Evolutionary conservation across 2,797 vertebrate genomes (phyloP).

Genomic region (Pseudomugil gertrudae): DNA sequence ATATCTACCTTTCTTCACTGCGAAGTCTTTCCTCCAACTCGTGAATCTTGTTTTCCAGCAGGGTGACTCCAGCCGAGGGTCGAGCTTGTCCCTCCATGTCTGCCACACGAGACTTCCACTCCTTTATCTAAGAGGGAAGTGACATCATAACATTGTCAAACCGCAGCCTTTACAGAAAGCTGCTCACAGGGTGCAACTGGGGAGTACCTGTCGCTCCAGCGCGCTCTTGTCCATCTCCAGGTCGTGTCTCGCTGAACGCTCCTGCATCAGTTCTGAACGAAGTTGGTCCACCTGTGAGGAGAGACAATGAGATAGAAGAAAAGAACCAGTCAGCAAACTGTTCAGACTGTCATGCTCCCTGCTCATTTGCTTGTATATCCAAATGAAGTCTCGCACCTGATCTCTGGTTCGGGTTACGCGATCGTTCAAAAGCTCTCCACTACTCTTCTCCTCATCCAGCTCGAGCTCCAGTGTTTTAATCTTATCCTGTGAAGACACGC

Average conservation of each 20-base stretch:
- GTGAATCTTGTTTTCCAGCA: constrained; percentile 88
- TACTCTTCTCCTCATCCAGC: constrained; percentile 90
- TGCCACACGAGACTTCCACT: constrained; percentile 88
- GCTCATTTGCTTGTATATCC: constrained; percentile 48
- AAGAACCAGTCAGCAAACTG: neutral
- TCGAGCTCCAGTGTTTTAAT: constrained; percentile 89
- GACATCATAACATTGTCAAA: neutral
- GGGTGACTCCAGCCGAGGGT: constrained; percentile 77
- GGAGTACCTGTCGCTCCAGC: constrained; percentile 89
- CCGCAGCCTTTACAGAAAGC: neutral
- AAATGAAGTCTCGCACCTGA: constrained; percentile 82
- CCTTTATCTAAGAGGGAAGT: constrained; percentile 83
- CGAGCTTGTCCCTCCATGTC: constrained; percentile 87
- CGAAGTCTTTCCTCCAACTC: constrained; percentile 90
- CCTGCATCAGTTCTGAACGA: constrained; percentile 92
- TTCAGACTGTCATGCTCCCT: neutral
- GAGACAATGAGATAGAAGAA: neutral
- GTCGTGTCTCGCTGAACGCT: constrained; percentile 90
- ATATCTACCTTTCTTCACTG: constrained; percentile 87
- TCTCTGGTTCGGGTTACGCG: constrained; percentile 87
- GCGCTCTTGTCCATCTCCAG: constrained; percentile 94
- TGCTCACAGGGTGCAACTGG: neutral
- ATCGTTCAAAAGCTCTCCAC: constrained; percentile 89
- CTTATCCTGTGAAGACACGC: constrained; percentile 84
- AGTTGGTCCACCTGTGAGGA: constrained; percentile 89